These are phyloP conservation scores for Leptinotarsa rubiginosa DNA, from an alignment of 2,888 invertebrate species.

Conservation along the genomic window DNA sequence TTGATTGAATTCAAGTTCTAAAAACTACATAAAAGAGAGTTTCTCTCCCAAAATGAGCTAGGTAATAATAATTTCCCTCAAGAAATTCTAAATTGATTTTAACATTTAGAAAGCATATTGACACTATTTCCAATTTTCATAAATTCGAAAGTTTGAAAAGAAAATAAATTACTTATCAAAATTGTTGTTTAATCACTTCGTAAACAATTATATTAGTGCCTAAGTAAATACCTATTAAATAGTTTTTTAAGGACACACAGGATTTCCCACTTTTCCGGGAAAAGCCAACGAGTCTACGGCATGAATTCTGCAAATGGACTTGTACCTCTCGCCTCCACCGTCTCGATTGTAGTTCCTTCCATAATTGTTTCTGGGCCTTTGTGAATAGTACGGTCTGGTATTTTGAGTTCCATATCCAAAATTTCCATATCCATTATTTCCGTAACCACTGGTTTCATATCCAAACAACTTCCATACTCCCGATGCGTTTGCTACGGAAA, in stretches of 20 bases:
- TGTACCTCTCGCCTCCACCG: constrained; percentile 72
- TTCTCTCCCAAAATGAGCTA: no score
- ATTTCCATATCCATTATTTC: constrained; percentile 22
- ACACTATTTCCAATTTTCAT: no score
- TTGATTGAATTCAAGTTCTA: no score
- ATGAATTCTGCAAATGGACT: constrained; percentile 78
- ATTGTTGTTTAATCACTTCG: no score
- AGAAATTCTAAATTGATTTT: no score
- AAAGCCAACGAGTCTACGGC: constrained; percentile 72
- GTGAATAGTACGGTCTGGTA: constrained; percentile 33
- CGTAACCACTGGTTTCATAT: constrained; percentile 28
- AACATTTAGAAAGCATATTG: no score
- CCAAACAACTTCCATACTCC: constrained; percentile 37
- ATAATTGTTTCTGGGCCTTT: constrained; percentile 36
- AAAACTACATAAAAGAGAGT: no score
- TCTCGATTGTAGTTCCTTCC: constrained; percentile 48
- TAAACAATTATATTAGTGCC: background rate
- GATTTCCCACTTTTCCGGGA: constrained; percentile 65
- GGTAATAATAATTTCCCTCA: no score
- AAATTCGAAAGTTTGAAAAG: no score
- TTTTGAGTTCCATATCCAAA: constrained; percentile 32
- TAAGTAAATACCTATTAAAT: background rate
- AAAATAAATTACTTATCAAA: no score
- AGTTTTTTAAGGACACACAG: constrained; percentile 53
- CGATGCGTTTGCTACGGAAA: constrained; percentile 16